A percentile compares a stretch with the other conserved stretches of the same genome.
phyloP scores from a whole-genome alignment of 1,140 invertebrate genomes.

The Neelides sp. region DNA sequence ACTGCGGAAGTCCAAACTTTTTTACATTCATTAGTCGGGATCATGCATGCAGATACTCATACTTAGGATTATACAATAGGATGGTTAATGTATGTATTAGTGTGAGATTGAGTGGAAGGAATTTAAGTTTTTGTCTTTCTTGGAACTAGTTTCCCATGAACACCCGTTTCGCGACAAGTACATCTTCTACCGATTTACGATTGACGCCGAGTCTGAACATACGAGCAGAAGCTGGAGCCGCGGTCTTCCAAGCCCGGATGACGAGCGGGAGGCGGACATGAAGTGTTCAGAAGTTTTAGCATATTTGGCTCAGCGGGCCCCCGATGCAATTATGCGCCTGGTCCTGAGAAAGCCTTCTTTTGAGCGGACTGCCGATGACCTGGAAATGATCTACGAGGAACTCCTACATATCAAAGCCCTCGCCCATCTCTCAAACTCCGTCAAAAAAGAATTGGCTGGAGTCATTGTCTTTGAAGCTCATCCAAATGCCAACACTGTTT shows the following conservation, averaged over 20 bases:
- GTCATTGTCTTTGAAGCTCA: conserved; percentile 73
- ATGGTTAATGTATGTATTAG: background rate
- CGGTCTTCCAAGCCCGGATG: conserved; percentile 29
- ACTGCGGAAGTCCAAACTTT: too few relatives aligned
- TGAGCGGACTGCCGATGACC: conserved; percentile 62
- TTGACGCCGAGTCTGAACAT: conserved; percentile 49
- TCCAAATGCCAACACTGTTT: conserved; percentile 58
- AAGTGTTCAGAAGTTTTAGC: conserved; percentile 53
- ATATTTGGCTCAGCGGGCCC: conserved; percentile 52
- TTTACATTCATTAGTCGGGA: too few relatives aligned
- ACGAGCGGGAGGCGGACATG: conserved; percentile 46
- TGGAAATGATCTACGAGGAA: conserved; percentile 76
- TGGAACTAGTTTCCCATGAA: conserved; percentile 52
- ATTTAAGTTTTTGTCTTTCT: background rate
- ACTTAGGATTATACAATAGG: background rate
- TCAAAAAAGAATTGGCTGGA: conserved; percentile 65
- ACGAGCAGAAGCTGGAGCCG: conserved; percentile 23
- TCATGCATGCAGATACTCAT: too few relatives aligned
- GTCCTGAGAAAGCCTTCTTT: conserved; percentile 58
- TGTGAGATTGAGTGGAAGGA: background rate
- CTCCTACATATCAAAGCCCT: conserved; percentile 68
- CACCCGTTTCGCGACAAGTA: conserved; percentile 74
- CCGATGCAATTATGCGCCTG: conserved; percentile 64
- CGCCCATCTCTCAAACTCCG: conserved; percentile 66
- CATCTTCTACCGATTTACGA: conserved; percentile 64